Evolutionary conservation across 2,113 vertebrate species (phyloP), one percentile per base, ranked within the genome.

Genomic region (Pterocles orientalis): DNA sequence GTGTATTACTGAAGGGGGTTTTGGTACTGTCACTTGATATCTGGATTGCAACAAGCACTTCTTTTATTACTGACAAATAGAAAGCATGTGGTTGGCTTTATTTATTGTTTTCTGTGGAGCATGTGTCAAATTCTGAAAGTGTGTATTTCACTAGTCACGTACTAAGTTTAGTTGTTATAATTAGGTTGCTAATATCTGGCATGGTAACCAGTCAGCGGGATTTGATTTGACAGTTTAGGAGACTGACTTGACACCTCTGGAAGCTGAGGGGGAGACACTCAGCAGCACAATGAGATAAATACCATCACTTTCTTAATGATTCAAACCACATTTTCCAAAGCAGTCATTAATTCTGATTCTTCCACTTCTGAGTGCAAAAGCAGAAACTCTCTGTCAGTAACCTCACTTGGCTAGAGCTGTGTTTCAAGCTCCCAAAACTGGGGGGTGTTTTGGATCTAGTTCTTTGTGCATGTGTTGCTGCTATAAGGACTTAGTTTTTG

Each of bases 41-140:
- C 86, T 96, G 86, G 88, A 87, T 72, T 80, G 21, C 77, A 93
- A 93, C 66, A 92, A 89, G 36, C 33, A 73, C 56, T 96, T 96
- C 12, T 94, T 96, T 92, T 94, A 92, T 89, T 94, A 81, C 84
- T 87, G 83, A 92, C 81, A 96, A 96, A 97, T 94, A 94, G 70
- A 88, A 96, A 96, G 51, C 94, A 90, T 87, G 61, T 91, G 83
- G 89, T 92, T 96, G 94, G 86, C 85, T 72, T 94, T 94, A 94
- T 96, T 96, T 94, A 80, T 92, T 93, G 88, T 94, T 95, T 96
- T 94, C 91, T 96, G 82, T 51, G 20, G 28, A 91, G 47, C 81
- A 82, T 62, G 73, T 95, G 92, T 94, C 81, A 91, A 87, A 70
- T 73, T 80, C 83, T 82, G 92, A 87, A 80, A 88, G 69, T 50